Evolutionary conservation across 2,797 vertebrate species (phyloP).

Genomic region (Amblyraja radiata): DNA sequence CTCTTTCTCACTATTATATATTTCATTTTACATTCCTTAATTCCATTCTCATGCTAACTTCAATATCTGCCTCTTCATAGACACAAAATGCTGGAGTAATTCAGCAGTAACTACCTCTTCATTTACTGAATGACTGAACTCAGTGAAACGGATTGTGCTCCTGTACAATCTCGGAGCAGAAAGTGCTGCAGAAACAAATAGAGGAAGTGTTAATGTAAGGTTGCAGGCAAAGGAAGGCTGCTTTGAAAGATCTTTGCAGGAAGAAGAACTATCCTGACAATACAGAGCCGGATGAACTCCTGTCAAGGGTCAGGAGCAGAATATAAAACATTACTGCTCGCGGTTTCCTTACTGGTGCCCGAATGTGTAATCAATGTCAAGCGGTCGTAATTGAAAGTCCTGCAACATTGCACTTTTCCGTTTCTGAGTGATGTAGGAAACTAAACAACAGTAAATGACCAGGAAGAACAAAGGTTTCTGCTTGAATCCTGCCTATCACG

Average conservation of each 20-base stretch:
- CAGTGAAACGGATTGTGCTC: not conserved
- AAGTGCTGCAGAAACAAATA: not conserved
- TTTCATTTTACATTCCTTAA: not conserved
- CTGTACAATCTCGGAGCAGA: not conserved
- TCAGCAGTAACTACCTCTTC: not conserved
- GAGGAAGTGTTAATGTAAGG: not conserved
- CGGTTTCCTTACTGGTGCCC: not conserved
- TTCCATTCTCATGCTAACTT: not conserved
- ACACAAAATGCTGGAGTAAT: no score
- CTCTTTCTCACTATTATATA: not conserved
- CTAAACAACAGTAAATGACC: not conserved
- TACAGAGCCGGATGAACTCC: not conserved
- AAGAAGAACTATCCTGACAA: not conserved
- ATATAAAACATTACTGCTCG: not conserved
- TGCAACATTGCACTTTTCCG: not conserved
- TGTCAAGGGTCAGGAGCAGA: not conserved
- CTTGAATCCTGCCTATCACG: not conserved
- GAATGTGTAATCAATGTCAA: not conserved
- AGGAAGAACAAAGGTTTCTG: not conserved
- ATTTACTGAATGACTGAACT: not conserved
- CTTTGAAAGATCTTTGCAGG: not conserved
- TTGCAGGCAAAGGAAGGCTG: not conserved
- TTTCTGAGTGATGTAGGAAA: not conserved
- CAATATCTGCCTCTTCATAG: not conserved
- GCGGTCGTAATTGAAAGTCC: not conserved